phyloP scores from a whole-genome alignment of 2,888 invertebrate species.

The Lacanobia wlatinum region DNA sequence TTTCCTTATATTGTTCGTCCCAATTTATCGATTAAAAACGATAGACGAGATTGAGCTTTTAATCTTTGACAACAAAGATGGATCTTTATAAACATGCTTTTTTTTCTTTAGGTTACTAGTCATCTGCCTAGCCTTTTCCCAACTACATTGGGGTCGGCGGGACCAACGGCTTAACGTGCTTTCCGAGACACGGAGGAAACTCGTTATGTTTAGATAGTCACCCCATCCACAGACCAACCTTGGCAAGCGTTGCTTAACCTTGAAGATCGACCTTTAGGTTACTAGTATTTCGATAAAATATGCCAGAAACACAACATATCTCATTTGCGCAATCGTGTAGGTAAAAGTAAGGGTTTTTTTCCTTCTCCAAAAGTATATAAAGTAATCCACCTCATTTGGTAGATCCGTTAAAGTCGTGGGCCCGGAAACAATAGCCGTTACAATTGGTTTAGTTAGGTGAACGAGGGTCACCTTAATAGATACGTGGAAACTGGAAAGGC shows the following conservation, averaged over 20 bases:
- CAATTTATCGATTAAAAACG: not conserved
- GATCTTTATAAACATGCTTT: not conserved
- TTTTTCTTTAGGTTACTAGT: too few species aligned
- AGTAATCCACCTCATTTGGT: not conserved
- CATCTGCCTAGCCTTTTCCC: too few species aligned
- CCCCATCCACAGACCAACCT: too few species aligned
- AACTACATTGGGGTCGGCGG: too few species aligned
- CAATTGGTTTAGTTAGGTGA: conserved; percentile 31
- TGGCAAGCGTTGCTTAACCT: too few species aligned
- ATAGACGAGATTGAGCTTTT: not conserved
- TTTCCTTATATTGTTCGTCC: not conserved
- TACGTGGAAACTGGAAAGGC: not conserved
- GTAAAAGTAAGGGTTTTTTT: not conserved
- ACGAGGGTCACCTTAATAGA: conserved; percentile 24
- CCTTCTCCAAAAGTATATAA: not conserved
- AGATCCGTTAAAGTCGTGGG: not conserved
- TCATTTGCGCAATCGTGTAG: not conserved
- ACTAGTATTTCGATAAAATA: not conserved
- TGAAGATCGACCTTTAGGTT: too few species aligned
- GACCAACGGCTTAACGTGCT: too few species aligned
- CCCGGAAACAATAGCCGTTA: conserved; percentile 3
- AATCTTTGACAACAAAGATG: not conserved
- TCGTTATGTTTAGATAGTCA: too few species aligned
- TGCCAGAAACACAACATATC: not conserved
- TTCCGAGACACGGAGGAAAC: too few species aligned